Evolutionary conservation across 2,113 vertebrate genomes (phyloP).

Genomic region (Sialia sialis): DNA sequence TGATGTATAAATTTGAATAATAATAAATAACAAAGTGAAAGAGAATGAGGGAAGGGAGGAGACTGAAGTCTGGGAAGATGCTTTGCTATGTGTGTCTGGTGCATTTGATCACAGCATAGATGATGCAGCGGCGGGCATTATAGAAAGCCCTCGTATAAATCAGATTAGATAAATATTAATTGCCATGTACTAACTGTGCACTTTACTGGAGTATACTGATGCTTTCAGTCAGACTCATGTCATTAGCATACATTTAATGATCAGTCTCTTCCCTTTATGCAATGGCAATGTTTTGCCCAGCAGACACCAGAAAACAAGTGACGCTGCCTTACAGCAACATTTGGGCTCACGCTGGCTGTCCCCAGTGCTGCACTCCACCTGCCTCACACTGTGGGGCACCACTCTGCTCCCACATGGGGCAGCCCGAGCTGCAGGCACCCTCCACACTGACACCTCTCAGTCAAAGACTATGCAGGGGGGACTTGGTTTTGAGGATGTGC

Average conservation of each 20-base stretch:
- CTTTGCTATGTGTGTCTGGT: background rate
- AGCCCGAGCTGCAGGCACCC: background rate
- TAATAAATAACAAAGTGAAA: slow-evolving; percentile 60
- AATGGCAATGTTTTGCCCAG: background rate
- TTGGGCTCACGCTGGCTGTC: background rate
- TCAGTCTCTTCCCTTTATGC: background rate
- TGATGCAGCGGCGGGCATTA: background rate
- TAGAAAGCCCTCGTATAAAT: slow-evolving; percentile 7
- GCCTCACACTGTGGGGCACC: background rate
- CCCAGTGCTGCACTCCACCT: background rate
- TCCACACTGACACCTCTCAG: background rate
- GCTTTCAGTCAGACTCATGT: slow-evolving; percentile 4
- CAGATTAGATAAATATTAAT: slow-evolving; percentile 50
- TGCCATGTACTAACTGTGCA: background rate
- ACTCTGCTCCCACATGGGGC: background rate
- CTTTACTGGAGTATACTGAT: slow-evolving; percentile 5
- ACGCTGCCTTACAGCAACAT: accelerated
- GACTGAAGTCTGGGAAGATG: slow-evolving; percentile 12
- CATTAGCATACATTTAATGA: background rate
- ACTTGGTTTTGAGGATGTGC: accelerated
- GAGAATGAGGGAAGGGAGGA: background rate
- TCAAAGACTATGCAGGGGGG: accelerated
- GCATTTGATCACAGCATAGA: slow-evolving; percentile 7
- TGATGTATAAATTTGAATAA: slow-evolving; percentile 70
- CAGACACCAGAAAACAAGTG: background rate